These are phyloP conservation scores for Danio albolineatus DNA, from an alignment of 2,797 vertebrate genomes.

Conservation along the genomic window DNA sequence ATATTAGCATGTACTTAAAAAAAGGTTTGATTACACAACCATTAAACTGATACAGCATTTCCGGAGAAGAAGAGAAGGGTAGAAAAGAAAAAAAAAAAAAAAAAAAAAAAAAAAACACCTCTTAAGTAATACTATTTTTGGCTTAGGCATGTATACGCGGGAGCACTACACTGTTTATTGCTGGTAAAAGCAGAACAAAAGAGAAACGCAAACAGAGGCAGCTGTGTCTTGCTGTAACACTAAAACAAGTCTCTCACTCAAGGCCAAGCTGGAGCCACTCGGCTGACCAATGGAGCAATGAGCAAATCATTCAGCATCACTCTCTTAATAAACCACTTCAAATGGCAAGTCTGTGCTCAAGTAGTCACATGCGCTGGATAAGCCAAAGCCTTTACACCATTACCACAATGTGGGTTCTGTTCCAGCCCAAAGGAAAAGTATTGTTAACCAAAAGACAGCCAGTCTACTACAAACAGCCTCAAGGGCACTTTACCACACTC, in stretches of 20 bases:
- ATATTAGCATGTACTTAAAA: not conserved
- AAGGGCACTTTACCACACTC: slow-evolving; percentile 25
- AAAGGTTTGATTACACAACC: not conserved
- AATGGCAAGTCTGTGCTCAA: slow-evolving; percentile 68
- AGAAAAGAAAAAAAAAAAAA: not conserved
- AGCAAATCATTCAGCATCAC: slow-evolving; percentile 34
- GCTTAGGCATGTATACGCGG: not conserved
- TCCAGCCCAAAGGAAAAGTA: slow-evolving; percentile 73
- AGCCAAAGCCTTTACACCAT: slow-evolving; percentile 73
- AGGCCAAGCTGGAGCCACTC: slow-evolving; percentile 47
- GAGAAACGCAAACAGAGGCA: slow-evolving; percentile 50
- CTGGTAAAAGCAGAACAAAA: slow-evolving; percentile 8
- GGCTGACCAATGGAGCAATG: slow-evolving; percentile 18
- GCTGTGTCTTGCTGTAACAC: slow-evolving; percentile 53
- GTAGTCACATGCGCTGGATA: slow-evolving; percentile 81
- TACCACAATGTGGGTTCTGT: slow-evolving; percentile 80
- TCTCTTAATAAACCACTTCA: slow-evolving; percentile 57
- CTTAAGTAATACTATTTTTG: not conserved
- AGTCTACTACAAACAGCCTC: slow-evolving; percentile 28
- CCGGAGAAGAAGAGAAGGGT: too few species aligned
- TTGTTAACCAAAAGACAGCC: slow-evolving; percentile 67
- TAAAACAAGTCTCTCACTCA: slow-evolving; percentile 33
- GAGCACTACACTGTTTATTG: slow-evolving; percentile 27
- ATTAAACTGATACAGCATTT: not conserved
- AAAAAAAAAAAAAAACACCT: not conserved